Percentiles rank a stretch among this genome's conserved stretches.
Conservation (phyloP, 1,140 invertebrate genomes). For the Vanessa atalanta region DNA sequence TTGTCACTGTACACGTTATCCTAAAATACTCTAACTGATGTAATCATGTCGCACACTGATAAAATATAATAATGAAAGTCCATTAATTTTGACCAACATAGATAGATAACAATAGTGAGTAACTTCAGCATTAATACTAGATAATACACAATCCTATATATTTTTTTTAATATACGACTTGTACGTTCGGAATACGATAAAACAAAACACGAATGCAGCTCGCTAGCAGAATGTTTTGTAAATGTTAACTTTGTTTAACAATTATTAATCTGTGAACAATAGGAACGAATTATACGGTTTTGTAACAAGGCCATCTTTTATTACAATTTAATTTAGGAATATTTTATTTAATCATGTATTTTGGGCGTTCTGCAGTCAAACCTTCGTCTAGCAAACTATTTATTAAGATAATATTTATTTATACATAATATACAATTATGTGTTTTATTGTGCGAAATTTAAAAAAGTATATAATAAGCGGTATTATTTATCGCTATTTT, state of each 20-base stretch:
- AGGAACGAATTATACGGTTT: conserved; percentile 13
- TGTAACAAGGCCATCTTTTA: conserved; percentile 8
- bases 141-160: not conserved
- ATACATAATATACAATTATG: too few species aligned
- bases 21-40: not conserved
- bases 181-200: not conserved
- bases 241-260: conserved; percentile 35
- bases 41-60: not conserved
- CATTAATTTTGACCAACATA: not conserved
- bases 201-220: not conserved
- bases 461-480: too few species aligned
- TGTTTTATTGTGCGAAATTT: too few species aligned
- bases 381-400: not conserved
- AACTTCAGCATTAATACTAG: not conserved
- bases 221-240: conserved; percentile 38
- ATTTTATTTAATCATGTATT: conserved; percentile 10
- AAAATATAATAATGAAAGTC: conserved; percentile 3
- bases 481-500: too few species aligned
- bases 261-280: conserved; percentile 22
- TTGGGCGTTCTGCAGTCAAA: not conserved
- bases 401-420: too few species aligned
- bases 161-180: not conserved
- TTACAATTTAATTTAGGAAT: conserved; percentile 1
- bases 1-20: not conserved
- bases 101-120: not conserved